A percentile compares a stretch with the other conserved stretches of the same genome.
These are phyloP conservation scores for Melolontha melolontha DNA, from an alignment of 2,888 invertebrate genomes.

Conservation along the genomic window DNA sequence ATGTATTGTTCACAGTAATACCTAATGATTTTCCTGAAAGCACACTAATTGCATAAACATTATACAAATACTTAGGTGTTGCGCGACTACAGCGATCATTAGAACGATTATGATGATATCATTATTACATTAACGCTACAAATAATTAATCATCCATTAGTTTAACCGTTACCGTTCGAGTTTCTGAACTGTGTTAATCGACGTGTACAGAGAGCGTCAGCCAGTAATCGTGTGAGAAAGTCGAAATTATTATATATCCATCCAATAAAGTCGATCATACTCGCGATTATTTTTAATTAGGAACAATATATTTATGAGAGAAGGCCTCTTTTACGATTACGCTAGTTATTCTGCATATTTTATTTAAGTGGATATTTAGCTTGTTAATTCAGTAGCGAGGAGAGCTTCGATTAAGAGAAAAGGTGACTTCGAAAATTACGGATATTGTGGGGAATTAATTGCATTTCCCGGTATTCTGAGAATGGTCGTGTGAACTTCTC, in stretches of 20 bases:
- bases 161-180: slow-evolving; percentile 10
- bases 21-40: neutral
- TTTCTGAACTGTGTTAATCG: neutral
- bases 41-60: slow-evolving; percentile 14
- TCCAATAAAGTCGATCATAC: too few species aligned
- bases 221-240: slow-evolving; percentile 32
- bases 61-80: slow-evolving; percentile 21
- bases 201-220: slow-evolving; percentile 10
- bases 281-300: too few species aligned
- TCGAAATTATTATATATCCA: neutral
- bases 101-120: slow-evolving; percentile 23
- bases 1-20: too few species aligned
- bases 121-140: slow-evolving; percentile 21
- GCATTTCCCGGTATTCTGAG: slow-evolving; percentile 20
- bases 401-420: slow-evolving; percentile 1
- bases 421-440: slow-evolving; percentile 31
- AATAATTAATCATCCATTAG: slow-evolving; percentile 26
- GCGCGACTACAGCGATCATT: slow-evolving; percentile 5
- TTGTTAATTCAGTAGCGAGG: slow-evolving; percentile 1
- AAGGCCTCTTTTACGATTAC: too few species aligned
- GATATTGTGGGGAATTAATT: slow-evolving; percentile 27
- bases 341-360: too few species aligned
- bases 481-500: slow-evolving; percentile 25
- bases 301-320: too few species aligned
- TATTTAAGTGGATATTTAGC: too few species aligned